Evolutionary conservation across 2,888 invertebrate species (phyloP).

Genomic region (Pediacus dermestoides): DNA sequence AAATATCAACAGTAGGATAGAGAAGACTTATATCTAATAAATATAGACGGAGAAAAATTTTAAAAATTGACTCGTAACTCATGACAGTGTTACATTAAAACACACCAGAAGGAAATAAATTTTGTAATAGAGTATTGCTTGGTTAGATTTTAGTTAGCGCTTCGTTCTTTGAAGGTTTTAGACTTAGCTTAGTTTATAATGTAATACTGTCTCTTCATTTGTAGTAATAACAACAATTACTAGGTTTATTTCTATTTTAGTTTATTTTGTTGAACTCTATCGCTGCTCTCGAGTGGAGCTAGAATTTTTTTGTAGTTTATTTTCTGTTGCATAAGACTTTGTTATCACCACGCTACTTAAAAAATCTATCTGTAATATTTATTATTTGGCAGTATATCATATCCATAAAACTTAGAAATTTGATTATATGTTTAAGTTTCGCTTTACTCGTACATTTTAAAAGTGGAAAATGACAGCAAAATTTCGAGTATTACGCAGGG

Average conservation of each 20-base stretch:
- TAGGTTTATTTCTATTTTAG: slow-evolving; percentile 28
- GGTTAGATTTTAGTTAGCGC: too few species aligned
- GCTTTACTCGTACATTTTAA: too few species aligned
- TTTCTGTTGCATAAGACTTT: slow-evolving; percentile 50
- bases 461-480: too few species aligned
- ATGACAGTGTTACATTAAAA: slow-evolving; percentile 32
- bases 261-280: too few species aligned
- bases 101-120: too few species aligned
- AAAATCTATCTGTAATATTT: slow-evolving; percentile 41
- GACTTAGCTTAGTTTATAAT: slow-evolving; percentile 24
- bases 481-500: too few species aligned
- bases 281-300: too few species aligned
- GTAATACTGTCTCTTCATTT: slow-evolving; percentile 22
- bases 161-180: slow-evolving; percentile 7
- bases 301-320: too few species aligned
- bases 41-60: slow-evolving; percentile 47
- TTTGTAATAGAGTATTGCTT: too few species aligned
- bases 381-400: slow-evolving; percentile 50
- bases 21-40: slow-evolving; percentile 39
- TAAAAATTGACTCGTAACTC: slow-evolving; percentile 45
- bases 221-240: slow-evolving; percentile 28
- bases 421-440: slow-evolving; percentile 26
- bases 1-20: slow-evolving; percentile 50
- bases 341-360: slow-evolving; percentile 51
- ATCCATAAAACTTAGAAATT: slow-evolving; percentile 29